Conservation (phyloP, 2,888 invertebrate species). For the Pristionchus exspectatus region DNA sequence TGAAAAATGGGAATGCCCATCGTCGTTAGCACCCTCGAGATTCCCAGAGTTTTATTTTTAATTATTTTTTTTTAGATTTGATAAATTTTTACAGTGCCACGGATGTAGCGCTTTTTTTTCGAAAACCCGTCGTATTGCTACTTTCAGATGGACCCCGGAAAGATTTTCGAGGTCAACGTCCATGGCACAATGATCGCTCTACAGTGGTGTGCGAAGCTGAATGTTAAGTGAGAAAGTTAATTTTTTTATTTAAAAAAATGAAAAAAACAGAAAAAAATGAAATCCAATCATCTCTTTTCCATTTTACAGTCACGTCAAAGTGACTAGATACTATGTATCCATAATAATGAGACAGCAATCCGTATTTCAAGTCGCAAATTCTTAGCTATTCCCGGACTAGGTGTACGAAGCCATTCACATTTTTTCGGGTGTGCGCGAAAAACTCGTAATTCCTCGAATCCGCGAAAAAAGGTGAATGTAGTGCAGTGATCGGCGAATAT, state of each 20-base stretch:
- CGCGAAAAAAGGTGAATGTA: not conserved
- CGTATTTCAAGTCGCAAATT: too few species aligned
- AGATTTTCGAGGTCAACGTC: conserved; percentile 51
- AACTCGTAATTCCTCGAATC: not conserved
- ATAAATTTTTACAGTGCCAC: too few species aligned
- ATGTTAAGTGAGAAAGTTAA: conserved; percentile 4
- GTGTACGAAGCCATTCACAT: not conserved
- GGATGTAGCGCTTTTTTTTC: too few species aligned
- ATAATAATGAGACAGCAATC: not conserved
- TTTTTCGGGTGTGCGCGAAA: not conserved
- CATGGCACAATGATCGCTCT: conserved; percentile 45
- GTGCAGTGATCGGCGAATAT: not conserved
- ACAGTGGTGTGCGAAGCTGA: not conserved
- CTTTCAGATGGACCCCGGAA: conserved; percentile 48
- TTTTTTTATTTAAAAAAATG: not conserved
- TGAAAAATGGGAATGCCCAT: too few species aligned
- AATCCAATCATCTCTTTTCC: too few species aligned
- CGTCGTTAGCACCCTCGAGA: too few species aligned
- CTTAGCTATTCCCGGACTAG: too few species aligned
- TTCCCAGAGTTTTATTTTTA: too few species aligned
- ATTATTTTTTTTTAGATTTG: too few species aligned
- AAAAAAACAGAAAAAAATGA: too few species aligned
- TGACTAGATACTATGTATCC: not conserved
- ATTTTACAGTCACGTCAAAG: not conserved
- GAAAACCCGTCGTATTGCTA: too few species aligned